Percentiles rank a stretch among this genome's conserved stretches.
Evolutionary conservation across 2,797 vertebrate species (phyloP).

Genomic region (Schizothorax lantsangensis): DNA sequence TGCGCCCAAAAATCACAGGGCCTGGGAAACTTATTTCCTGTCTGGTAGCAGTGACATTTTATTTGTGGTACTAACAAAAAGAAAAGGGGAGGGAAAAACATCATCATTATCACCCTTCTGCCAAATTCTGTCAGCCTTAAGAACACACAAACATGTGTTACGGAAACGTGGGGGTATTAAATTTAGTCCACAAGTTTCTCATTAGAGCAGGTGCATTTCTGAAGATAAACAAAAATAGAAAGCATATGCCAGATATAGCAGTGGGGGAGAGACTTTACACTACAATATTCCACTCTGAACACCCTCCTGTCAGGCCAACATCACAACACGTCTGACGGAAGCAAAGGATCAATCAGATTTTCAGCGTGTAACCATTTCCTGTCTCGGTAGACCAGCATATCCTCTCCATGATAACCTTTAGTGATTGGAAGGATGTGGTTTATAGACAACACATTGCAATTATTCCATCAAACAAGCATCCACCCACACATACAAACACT

Average conservation of each 20-base stretch:
- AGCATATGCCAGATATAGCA: conserved; percentile 35
- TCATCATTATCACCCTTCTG: not conserved
- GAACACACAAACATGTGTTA: conserved; percentile 38
- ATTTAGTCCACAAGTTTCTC: conserved; percentile 24
- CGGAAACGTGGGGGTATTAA: conserved; percentile 27
- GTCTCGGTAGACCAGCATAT: conserved; percentile 66
- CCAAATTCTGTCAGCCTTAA: not conserved
- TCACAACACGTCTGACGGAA: conserved; percentile 32
- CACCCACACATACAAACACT: conserved; percentile 42
- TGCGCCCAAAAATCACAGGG: not conserved
- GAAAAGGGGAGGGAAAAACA: not conserved
- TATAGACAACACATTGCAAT: conserved; percentile 58
- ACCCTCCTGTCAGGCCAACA: conserved; percentile 34
- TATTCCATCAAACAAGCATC: conserved; percentile 56
- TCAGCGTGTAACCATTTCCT: conserved; percentile 69
- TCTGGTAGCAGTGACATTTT: not conserved
- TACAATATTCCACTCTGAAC: conserved; percentile 59
- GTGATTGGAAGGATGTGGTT: conserved; percentile 69
- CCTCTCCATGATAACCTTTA: conserved; percentile 64
- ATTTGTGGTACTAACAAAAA: not conserved
- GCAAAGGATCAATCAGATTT: conserved; percentile 63
- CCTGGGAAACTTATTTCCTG: not conserved
- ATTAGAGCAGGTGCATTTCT: conserved; percentile 55
- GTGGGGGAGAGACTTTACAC: conserved; percentile 40
- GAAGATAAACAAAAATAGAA: conserved; percentile 38